Conservation (phyloP, 2,888 invertebrate genomes). For the Epistrophella euchroma region DNA sequence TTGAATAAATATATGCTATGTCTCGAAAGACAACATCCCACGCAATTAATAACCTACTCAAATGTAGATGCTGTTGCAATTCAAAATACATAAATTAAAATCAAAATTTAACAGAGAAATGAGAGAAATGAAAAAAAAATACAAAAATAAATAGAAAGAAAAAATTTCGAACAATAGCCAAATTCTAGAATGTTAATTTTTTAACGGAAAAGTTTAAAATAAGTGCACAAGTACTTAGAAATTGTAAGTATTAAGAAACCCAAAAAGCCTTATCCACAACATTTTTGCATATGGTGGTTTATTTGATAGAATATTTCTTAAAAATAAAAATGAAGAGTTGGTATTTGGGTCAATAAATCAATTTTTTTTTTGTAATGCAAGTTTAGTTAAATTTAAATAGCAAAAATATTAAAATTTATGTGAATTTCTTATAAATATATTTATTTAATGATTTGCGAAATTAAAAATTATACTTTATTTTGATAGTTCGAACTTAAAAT, state of each 20-base stretch:
- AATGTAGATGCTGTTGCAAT: conserved; percentile 12
- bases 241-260: background rate
- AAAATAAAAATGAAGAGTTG: background rate
- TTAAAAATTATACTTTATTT: background rate
- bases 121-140: background rate
- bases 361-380: background rate
- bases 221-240: background rate
- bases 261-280: too few species aligned
- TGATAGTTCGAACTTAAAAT: background rate
- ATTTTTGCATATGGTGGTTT: background rate
- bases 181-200: background rate
- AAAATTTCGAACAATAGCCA: background rate
- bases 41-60: background rate
- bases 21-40: background rate
- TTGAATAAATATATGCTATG: background rate
- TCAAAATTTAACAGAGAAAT: background rate
- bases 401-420: background rate
- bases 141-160: background rate
- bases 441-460: background rate
- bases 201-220: background rate
- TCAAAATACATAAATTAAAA: conserved; percentile 9
- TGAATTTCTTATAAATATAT: background rate
- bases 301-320: background rate
- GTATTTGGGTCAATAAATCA: background rate
- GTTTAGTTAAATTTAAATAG: background rate